phyloP scores from a whole-genome alignment of 2,888 invertebrate species.

The Oscheius sp. region DNA sequence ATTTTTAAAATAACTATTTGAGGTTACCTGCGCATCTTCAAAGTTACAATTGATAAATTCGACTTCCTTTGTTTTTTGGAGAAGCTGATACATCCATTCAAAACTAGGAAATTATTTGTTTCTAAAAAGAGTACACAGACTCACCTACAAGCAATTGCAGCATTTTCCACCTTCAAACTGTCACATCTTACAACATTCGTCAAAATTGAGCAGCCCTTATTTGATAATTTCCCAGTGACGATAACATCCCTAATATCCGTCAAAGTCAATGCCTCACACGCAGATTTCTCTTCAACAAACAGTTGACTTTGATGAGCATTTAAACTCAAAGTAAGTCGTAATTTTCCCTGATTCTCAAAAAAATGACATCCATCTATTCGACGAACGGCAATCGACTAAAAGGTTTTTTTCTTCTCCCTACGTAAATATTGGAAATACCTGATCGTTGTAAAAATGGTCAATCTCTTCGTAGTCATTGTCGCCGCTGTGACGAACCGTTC shows the following conservation, averaged over 20 bases:
- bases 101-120: not conserved
- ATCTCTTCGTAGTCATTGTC: slow-evolving; percentile 11
- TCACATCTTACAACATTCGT: slow-evolving; percentile 14
- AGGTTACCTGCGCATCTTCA: slow-evolving; percentile 17
- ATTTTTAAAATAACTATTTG: not conserved
- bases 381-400: slow-evolving; percentile 1
- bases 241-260: slow-evolving; percentile 14
- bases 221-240: slow-evolving; percentile 6
- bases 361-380: slow-evolving; percentile 15
- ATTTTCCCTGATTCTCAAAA: slow-evolving; percentile 15
- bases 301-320: slow-evolving; percentile 6
- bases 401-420: not conserved
- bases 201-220: slow-evolving; percentile 10
- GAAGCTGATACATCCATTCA: not conserved
- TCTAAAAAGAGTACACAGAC: not conserved
- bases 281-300: not conserved
- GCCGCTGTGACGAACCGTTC: not conserved
- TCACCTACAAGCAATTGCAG: slow-evolving; percentile 1
- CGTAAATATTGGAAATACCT: too few relatives aligned
- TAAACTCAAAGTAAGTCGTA: not conserved
- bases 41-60: slow-evolving; percentile 14
- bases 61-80: slow-evolving; percentile 13
- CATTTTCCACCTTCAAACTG: slow-evolving; percentile 7
- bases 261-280: slow-evolving; percentile 15
- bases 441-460: not conserved